Base-by-base conservation (phyloP, 1,140 invertebrate species). In the Drosophila bipectinata region DNA sequence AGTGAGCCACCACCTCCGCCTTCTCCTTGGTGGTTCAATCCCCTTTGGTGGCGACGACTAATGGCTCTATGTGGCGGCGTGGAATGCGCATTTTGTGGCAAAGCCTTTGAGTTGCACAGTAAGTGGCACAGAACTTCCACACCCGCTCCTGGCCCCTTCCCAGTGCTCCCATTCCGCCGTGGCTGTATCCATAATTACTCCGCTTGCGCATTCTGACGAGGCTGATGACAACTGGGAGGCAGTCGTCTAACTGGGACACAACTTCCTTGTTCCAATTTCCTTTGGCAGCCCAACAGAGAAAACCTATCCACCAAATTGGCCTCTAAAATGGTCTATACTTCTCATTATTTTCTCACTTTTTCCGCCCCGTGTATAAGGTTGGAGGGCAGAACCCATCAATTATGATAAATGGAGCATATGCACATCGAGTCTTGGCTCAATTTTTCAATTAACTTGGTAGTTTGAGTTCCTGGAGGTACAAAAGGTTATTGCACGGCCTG, bases 211-310 rank as follows among this genome's bases (percentile, higher is more conserved):
- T 48, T 75, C 61, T 67, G 72, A 75, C 62, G 59, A 81, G 73
- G 49, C 72, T 76, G 81, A 75, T 87, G 82, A 81, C 82, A 76
- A 72, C 59, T 82, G 62, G 67, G 18, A 18, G 18, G 18, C 18
- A 18, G 59, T 74, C 73, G 64, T 81, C 78, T 87, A 87, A 87
- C 82, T 87, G 83, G 83, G 74, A 76, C 82, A 88, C 52, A 74
- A 75, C 82, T 85, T 85, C 82, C 82, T 79, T 74, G 79, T 72
- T 83, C 79, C 83, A 83, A 82, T 82, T 83, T 83, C 26, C 53
- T 47, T 37, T 32, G 52, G 26, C 7, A 52, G 5, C 45, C 1
- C 12, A 10, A 64, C 34, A 32, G 14, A 53, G 21, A 67, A 44
- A 18, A 67, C 12, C 12, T 8, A 51, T n/a, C 5, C 21, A 3